phyloP scores from a whole-genome alignment of 2,113 vertebrate species.

The Myodes glareolus region DNA sequence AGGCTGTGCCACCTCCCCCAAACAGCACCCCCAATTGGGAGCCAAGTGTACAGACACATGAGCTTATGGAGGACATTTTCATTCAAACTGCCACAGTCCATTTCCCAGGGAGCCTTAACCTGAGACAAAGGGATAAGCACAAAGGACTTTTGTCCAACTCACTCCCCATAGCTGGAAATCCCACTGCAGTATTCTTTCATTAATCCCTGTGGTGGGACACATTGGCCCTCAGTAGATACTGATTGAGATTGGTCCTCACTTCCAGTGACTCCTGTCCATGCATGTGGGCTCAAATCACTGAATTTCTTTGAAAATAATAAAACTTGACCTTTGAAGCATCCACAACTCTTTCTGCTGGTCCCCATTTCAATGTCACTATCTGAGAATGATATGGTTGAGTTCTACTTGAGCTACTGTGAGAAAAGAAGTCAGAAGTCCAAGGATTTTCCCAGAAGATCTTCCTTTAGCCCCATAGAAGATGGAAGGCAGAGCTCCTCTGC shows the following conservation, averaged over 20 bases:
- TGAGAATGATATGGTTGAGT: neutral
- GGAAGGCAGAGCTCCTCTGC: neutral
- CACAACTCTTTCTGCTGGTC: neutral
- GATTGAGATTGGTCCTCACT: neutral
- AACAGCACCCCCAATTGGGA: neutral
- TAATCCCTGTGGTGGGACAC: neutral
- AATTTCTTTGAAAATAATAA: neutral
- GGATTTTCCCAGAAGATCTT: neutral
- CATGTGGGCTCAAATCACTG: neutral
- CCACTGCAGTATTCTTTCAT: neutral
- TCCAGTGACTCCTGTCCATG: neutral
- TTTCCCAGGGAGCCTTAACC: neutral
- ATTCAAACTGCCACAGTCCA: neutral
- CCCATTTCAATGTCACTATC: neutral
- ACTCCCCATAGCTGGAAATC: neutral
- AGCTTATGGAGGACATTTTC: neutral
- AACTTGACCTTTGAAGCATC: neutral
- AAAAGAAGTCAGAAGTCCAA: neutral
- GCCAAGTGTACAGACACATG: neutral
- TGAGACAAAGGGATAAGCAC: neutral
- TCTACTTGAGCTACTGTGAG: neutral
- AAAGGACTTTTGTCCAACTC: neutral
- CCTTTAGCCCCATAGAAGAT: neutral
- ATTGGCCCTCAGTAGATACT: neutral
- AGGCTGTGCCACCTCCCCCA: neutral